A percentile compares a stretch with the other conserved stretches of the same genome.
These are phyloP conservation scores for Drosophila mettleri DNA, from an alignment of 2,888 invertebrate species.

Conservation along the genomic window DNA sequence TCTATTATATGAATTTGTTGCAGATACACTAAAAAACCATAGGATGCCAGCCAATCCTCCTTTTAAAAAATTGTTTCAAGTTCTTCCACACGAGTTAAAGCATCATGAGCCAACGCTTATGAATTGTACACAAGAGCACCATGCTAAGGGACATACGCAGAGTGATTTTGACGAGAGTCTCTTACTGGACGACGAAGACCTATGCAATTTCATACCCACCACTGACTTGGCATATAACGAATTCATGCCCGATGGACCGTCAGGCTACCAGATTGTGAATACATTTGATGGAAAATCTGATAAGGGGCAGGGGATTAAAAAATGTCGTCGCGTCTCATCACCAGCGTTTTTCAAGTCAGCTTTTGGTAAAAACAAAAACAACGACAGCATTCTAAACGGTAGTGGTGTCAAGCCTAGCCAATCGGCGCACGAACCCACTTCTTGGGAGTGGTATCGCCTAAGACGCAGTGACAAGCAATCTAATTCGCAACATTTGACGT, in stretches of 20 bases:
- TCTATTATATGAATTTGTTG: conserved; percentile 1
- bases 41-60: conserved; percentile 37
- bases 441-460: conserved; percentile 85
- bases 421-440: conserved; percentile 83
- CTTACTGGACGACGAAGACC: conserved; percentile 86
- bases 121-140: conserved; percentile 49
- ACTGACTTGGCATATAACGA: conserved; percentile 84
- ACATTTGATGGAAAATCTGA: conserved; percentile 54
- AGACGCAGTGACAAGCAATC: conserved; percentile 73
- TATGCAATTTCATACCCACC: conserved; percentile 86
- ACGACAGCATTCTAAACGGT: conserved; percentile 49
- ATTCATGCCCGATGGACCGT: conserved; percentile 84
- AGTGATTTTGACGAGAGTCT: conserved; percentile 85
- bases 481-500: conserved; percentile 25
- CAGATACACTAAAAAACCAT: conserved; percentile 62
- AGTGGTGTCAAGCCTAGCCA: conserved; percentile 54
- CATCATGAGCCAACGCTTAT: conserved; percentile 85
- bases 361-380: conserved; percentile 85
- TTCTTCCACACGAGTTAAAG: conserved; percentile 77
- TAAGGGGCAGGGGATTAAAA: conserved; percentile 74
- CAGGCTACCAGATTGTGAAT: conserved; percentile 79
- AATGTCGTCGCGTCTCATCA: conserved; percentile 87
- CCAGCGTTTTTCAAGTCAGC: conserved; percentile 87
- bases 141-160: conserved; percentile 48
- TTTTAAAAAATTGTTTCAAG: conserved; percentile 55